Evolutionary conservation across 2,888 invertebrate species (phyloP).

Genomic region (Lycia hirtaria): DNA sequence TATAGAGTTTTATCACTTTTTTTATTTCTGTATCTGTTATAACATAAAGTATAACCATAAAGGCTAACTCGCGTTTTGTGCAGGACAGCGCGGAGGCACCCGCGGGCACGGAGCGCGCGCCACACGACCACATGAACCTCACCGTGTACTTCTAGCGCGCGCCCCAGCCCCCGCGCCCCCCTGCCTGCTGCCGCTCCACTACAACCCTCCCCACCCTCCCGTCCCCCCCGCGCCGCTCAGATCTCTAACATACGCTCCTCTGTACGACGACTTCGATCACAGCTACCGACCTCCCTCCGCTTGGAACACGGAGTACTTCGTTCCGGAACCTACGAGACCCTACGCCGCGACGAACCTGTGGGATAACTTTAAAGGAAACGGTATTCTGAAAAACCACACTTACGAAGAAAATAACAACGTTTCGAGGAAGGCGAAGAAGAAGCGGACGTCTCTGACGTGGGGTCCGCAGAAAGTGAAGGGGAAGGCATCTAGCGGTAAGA

Average conservation of each 20-base stretch:
- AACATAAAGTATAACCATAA: not conserved
- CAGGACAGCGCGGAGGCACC: conserved; percentile 65
- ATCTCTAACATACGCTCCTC: conserved; percentile 1
- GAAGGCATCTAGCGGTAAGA: conserved; percentile 27
- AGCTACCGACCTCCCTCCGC: not conserved
- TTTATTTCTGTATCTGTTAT: not conserved
- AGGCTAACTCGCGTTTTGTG: conserved; percentile 47
- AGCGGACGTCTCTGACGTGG: conserved; percentile 32
- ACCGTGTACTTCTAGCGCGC: conserved; percentile 88
- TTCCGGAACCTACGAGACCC: not conserved
- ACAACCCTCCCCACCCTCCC: conserved; percentile 2
- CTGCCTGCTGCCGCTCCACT: conserved; percentile 1
- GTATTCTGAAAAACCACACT: conserved; percentile 14
- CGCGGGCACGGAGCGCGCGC: conserved; percentile 72
- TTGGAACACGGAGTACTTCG: conserved; percentile 14
- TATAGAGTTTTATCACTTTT: no score
- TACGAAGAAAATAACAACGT: conserved; percentile 18
- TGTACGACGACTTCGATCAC: not conserved
- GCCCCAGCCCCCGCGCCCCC: not conserved
- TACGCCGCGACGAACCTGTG: conserved; percentile 3
- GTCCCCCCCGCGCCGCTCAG: conserved; percentile 1
- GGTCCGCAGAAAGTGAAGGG: conserved; percentile 39
- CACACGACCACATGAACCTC: conserved; percentile 87
- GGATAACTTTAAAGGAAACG: conserved; percentile 1
- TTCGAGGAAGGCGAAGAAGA: conserved; percentile 10